These are phyloP conservation scores for Rapana venosa DNA, from an alignment of 2,888 invertebrate genomes.

Conservation along the genomic window DNA sequence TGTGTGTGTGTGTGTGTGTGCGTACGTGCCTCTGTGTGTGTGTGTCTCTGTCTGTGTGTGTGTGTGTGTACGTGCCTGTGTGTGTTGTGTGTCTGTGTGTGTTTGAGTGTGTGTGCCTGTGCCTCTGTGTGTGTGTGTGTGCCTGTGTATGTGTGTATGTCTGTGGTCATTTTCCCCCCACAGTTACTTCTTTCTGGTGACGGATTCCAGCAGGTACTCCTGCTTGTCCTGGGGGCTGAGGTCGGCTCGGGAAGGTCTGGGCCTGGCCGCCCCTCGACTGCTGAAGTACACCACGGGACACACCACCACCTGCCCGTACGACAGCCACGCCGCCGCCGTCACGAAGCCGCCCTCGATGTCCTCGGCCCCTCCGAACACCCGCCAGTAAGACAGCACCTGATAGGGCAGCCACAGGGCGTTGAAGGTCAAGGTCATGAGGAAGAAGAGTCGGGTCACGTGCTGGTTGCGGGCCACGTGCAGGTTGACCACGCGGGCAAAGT, in stretches of 20 bases:
- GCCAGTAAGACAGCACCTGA: conserved; percentile 63
- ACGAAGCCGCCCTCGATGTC: conserved; percentile 56
- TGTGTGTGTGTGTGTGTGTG: too few species aligned
- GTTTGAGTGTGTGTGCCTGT: too few species aligned
- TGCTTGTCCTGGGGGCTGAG: conserved; percentile 49
- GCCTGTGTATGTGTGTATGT: too few species aligned
- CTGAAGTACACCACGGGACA: conserved; percentile 68
- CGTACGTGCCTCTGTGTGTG: too few species aligned
- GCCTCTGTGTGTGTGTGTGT: too few species aligned
- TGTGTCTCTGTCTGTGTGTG: too few species aligned
- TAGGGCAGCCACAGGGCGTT: conserved; percentile 69
- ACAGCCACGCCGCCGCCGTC: conserved; percentile 66
- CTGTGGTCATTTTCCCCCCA: neutral
- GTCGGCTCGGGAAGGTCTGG: conserved; percentile 44
- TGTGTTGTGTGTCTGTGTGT: too few species aligned
- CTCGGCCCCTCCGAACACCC: conserved; percentile 60
- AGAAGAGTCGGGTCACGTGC: conserved; percentile 69
- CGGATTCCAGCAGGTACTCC: conserved; percentile 52
- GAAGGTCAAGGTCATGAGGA: conserved; percentile 64
- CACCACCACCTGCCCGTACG: conserved; percentile 67
- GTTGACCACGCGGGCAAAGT: conserved; percentile 66
- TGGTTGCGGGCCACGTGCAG: conserved; percentile 68
- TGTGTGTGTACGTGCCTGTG: too few species aligned
- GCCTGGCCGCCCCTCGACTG: conserved; percentile 44
- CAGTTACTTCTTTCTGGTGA: conserved; percentile 47